Conservation (phyloP, 2,888 invertebrate species). For the Cinara cedri region DNA sequence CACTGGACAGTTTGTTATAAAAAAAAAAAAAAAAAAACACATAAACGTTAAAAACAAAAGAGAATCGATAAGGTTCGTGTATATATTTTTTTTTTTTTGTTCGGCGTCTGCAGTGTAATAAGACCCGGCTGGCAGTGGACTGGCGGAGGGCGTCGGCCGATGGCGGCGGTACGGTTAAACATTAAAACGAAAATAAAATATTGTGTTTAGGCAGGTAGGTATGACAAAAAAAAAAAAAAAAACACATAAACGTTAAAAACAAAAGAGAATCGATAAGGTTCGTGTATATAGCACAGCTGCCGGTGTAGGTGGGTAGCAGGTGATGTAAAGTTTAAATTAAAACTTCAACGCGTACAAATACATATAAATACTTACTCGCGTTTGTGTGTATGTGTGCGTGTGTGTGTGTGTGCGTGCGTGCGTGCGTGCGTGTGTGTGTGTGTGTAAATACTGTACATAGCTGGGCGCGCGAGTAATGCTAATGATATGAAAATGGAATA, state of each 20-base stretch:
- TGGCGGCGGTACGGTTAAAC: neutral
- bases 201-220: neutral
- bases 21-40: neutral
- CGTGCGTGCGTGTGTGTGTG: no score
- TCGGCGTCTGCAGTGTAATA: neutral
- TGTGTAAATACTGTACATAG: neutral
- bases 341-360: conserved; percentile 20
- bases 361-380: neutral
- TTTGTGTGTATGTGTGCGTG: no score
- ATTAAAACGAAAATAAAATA: conserved; percentile 24
- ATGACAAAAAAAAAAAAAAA: neutral
- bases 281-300: neutral
- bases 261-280: conserved; percentile 40
- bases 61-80: conserved; percentile 34
- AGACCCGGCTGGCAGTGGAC: no score
- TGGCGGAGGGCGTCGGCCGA: neutral
- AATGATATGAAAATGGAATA: conserved; percentile 42
- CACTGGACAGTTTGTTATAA: no score
- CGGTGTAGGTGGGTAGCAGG: conserved; percentile 22
- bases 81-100: neutral
- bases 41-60: conserved; percentile 38
- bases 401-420: no score
- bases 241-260: conserved; percentile 31
- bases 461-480: neutral
- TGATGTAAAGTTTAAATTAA: conserved; percentile 47